Percentiles rank a stretch among this genome's conserved stretches.
These are phyloP conservation scores for Yponomeuta cagnagella DNA, from an alignment of 2,888 invertebrate genomes.

Conservation along the genomic window DNA sequence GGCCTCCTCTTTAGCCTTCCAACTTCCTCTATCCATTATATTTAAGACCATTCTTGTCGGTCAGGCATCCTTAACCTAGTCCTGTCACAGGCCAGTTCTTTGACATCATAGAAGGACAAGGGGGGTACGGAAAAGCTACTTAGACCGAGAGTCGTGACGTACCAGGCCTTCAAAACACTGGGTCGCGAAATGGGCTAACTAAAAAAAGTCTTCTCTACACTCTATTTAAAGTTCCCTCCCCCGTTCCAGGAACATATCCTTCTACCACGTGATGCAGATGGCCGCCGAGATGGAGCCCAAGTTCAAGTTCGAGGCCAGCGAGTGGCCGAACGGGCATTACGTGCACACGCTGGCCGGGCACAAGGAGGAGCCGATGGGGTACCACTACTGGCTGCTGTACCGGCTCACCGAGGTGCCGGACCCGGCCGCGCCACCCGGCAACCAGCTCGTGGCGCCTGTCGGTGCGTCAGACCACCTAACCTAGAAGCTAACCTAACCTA, in stretches of 20 bases:
- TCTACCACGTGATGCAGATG: conserved; percentile 86
- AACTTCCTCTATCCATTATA: too few species aligned
- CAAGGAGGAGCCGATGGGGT: conserved; percentile 88
- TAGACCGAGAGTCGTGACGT: too few species aligned
- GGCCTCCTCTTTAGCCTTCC: too few species aligned
- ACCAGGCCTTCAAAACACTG: too few species aligned
- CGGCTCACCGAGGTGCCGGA: conserved; percentile 87
- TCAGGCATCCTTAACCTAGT: too few species aligned
- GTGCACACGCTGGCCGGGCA: conserved; percentile 89
- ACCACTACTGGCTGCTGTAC: conserved; percentile 93
- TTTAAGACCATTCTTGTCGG: too few species aligned
- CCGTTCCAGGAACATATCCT: conserved; percentile 75
- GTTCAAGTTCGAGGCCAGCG: conserved; percentile 85
- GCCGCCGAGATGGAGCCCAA: conserved; percentile 87
- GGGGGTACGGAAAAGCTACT: too few species aligned
- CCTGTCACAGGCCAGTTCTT: too few species aligned
- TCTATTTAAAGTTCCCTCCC: background rate
- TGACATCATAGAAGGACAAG: too few species aligned
- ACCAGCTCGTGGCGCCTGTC: conserved; percentile 73
- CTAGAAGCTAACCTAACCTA: too few species aligned
- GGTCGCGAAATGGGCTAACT: too few species aligned
- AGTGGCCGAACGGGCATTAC: conserved; percentile 95
- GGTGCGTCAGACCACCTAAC: background rate
- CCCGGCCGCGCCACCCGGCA: conserved; percentile 87
- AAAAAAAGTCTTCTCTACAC: background rate